Percentiles rank a stretch among this genome's conserved stretches.
These are phyloP conservation scores for Plagiodera versicolora DNA, from an alignment of 2,888 invertebrate genomes.

Conservation along the genomic window DNA sequence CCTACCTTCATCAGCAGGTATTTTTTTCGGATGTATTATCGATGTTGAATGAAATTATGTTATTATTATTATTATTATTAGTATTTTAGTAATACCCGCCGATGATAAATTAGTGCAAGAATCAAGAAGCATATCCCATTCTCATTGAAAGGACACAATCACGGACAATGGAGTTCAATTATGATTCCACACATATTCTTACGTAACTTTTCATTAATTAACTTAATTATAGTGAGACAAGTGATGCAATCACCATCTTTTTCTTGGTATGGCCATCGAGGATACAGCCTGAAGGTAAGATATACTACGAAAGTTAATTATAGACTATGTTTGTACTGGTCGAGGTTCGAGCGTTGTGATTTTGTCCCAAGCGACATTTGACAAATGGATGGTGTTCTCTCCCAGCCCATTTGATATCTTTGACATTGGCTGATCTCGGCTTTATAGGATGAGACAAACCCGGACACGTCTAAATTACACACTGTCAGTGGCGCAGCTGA, in stretches of 20 bases:
- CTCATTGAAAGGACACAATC: slow-evolving; percentile 3
- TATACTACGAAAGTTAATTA: slow-evolving; percentile 48
- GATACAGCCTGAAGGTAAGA: slow-evolving; percentile 40
- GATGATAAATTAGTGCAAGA: slow-evolving; percentile 38
- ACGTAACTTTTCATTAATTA: slow-evolving; percentile 47
- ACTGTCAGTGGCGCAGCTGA: slow-evolving; percentile 18
- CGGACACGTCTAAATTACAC: slow-evolving; percentile 36
- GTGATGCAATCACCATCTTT: slow-evolving; percentile 46
- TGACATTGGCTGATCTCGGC: slow-evolving; percentile 39
- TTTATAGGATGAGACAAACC: slow-evolving; percentile 40
- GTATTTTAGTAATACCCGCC: slow-evolving; percentile 18
- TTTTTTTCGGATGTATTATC: too few relatives aligned
- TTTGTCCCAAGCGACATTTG: slow-evolving; percentile 51
- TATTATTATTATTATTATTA: too few relatives aligned
- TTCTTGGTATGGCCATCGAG: slow-evolving; percentile 41
- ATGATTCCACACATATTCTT: slow-evolving; percentile 46
- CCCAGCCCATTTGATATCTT: slow-evolving; percentile 39
- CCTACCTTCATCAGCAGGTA: too few relatives aligned
- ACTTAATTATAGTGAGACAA: slow-evolving; percentile 48
- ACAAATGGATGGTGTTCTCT: slow-evolving; percentile 47
- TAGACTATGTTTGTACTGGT: slow-evolving; percentile 48
- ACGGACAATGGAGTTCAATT: slow-evolving; percentile 42
- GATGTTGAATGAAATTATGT: too few relatives aligned
- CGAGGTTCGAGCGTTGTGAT: slow-evolving; percentile 46
- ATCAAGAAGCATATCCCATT: not conserved